Base-by-base conservation (phyloP, 2,797 vertebrate species). In the Limnodromus scolopaceus region DNA sequence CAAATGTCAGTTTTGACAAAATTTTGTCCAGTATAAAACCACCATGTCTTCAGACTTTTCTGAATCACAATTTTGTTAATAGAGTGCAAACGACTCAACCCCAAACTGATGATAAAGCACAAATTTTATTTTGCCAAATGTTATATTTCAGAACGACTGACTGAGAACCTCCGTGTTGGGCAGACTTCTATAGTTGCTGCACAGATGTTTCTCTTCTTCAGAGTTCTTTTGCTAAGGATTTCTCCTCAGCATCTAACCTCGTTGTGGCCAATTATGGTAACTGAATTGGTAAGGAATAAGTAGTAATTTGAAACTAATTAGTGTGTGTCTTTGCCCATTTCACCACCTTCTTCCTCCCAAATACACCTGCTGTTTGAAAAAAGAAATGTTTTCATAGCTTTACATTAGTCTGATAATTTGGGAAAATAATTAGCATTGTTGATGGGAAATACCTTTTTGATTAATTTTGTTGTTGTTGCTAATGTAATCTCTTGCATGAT, bases 241-340 rank as follows among this genome's bases (percentile, higher is more conserved):
- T 99, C 99, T 28, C 99, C 99, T 53, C 99, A 99, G 78, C 99
- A 99, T 94, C 98, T 99, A 89, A 99, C 98, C 80, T 99, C 99
- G 0, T 94, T 99, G 66, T 99, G 99, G 99, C 99, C 99, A 43
- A 99, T 99, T 93, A 99, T 99, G 99, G 99, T 99, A 84, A 99
- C 99, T 68, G 99, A 99, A 96, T 89, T 99, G 98, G 99, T 99
- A 95, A 98, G 98, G 74, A 89, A 57, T 30, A 41, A 68, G 38
- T 60, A 66, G 51, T 71, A 46, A 66, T 30, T 60, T 58, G 24
- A 61, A 60, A 84, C 13, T 74, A 23, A 19, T 41, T n/a, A 43
- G 2, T 38, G 22, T 36, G 2, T 11, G 7, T 1, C 4, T 77
- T 78, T 34, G 36, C 24, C 63, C 10, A 10, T 43, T 61, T 85